Evolutionary conservation across 1,140 invertebrate genomes (phyloP), one percentile per base, ranked within the genome.

Genomic region (Hylaeus anthracinus): DNA sequence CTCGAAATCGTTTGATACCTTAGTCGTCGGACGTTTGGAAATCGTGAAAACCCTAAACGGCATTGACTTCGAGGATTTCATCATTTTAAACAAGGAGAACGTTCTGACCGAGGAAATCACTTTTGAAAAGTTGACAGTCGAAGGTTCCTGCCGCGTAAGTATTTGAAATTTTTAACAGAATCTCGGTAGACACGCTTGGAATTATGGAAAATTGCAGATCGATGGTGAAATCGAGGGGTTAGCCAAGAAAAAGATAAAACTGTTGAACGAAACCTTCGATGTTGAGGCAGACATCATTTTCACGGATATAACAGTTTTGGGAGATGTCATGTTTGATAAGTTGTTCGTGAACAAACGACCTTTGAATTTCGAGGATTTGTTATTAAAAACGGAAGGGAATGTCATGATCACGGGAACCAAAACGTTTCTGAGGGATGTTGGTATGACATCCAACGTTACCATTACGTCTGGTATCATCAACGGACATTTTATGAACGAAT

Each of bases 61-160:
- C 3, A 73, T 90, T 63, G 45, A 83, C 15, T 72, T 90, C 51
- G 64, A 88, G 1, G 88, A 92, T 39, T 92, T 89, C 39, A 73
- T 92, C 9, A 69, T 77, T 55, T 45, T 91, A 2, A 51, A 84
- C 48, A 82, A 64, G 15, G 72, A 89, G 1, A 82, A 88, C 39
- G 75, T 71, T 56, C 45, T 92, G 2, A 43, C 83, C 3, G 1
- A 88, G 41, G 56, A 86, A 72, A 91, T 90, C 2, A 88, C 80
- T 0, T 91, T 92, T 56, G 87, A 92, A 15, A 83, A 92, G 82
- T 63, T 92, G 53, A 79, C 60, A 55, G 75, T 92, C 3, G 79
- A 82, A 0, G 85, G 71, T 67, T 74, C 41, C 56, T 45, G 91
- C 0, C 55, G 82, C 83, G 91, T 91, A 81, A 2, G n/a, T 58